Evolutionary conservation across 2,888 invertebrate genomes (phyloP), one percentile per base, ranked within the genome.

Genomic region (Branchinecta sandiegonensis): DNA sequence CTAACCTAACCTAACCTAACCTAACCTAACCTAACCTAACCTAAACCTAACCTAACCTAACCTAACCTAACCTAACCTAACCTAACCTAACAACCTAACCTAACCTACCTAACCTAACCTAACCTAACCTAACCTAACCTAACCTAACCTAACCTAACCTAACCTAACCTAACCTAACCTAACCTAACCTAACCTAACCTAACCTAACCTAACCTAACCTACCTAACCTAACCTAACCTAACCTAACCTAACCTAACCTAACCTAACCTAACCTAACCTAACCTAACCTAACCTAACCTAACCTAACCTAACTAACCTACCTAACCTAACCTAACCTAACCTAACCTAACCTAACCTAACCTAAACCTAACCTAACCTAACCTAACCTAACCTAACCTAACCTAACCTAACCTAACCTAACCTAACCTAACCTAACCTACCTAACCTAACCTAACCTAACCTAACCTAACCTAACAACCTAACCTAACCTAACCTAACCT

Each of bases 331-430:
- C 66, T 66, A 66, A 50, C 50, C 50, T 50, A 50, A 50, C 50
- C 13, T 12, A 50, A 11, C 50, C 13, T 12, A 50, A 11, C 66
- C 47, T 46, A 66, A 23, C 66, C 47, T 46, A 66, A 23, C 66
- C 47, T 46, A 66, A 23, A 47, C 63, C 67, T 68, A 50, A 11
- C 68, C 67, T 68, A 66, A 69, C 65, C 70, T 65, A 79, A 73
- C 71, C 75, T 50, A 73, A 73, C 72, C 71, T 72, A 73, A 73
- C 72, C 72, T 73, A 71, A 73, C 72, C 72, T 72, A 72, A 73
- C 72, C 72, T 73, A 72, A 72, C 71, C 71, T 14, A 69, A 72
- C 72, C 72, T 72, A 68, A 72, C 72, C 72, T 72, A 66, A 72
- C 71, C 72, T 72, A 69, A 69, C n/a, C 68, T 48, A 71, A 69